These are phyloP conservation scores for Bettongia penicillata DNA, from an alignment of 2,113 vertebrate genomes.

Conservation along the genomic window DNA sequence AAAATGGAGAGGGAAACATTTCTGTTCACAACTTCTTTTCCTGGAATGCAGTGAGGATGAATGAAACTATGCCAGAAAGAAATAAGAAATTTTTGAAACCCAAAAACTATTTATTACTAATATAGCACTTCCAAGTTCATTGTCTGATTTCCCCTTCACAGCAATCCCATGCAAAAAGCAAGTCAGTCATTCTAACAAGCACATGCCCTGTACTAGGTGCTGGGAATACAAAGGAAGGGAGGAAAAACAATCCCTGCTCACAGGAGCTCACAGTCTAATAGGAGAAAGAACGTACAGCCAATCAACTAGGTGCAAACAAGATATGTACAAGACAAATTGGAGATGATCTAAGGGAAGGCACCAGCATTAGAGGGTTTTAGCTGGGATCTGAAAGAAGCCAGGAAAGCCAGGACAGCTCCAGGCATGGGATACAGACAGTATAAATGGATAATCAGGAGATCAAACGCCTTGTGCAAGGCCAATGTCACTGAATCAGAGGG, in stretches of 20 bases:
- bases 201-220: background rate
- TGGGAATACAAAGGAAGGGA: background rate
- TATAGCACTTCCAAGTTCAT: background rate
- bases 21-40: background rate
- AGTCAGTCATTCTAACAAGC: background rate
- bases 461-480: background rate
- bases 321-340: background rate
- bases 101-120: background rate
- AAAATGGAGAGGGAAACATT: background rate
- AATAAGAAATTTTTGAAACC: background rate
- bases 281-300: background rate
- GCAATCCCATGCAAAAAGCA: background rate
- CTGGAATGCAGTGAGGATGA: background rate
- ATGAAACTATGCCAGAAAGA: background rate
- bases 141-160: background rate
- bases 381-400: background rate
- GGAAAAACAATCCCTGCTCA: background rate
- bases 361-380: background rate
- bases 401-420: background rate
- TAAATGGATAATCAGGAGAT: background rate
- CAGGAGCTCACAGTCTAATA: background rate
- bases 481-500: background rate
- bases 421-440: background rate
- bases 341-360: background rate
- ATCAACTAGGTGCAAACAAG: background rate